These are phyloP conservation scores for Gobio occitaniae DNA, from an alignment of 2,797 vertebrate genomes.

Conservation along the genomic window DNA sequence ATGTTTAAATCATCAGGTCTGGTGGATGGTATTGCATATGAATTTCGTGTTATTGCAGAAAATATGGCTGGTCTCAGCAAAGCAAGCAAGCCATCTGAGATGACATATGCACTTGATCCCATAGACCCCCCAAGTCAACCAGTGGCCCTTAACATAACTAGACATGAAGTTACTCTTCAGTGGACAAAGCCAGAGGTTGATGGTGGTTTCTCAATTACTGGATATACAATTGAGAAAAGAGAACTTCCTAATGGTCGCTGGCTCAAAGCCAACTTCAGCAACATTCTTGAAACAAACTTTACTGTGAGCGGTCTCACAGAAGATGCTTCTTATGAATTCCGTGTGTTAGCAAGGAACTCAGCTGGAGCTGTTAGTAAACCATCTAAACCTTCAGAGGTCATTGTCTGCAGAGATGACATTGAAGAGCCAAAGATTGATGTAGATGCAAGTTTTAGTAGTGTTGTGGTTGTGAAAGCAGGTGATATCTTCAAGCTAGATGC, in stretches of 20 bases:
- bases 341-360: conserved; percentile 94
- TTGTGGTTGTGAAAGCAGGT: conserved; percentile 91
- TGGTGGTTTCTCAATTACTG: conserved; percentile 97
- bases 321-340: conserved; percentile 96
- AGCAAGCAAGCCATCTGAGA: conserved; percentile 94
- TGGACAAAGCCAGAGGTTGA: conserved; percentile 97
- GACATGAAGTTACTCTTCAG: conserved; percentile 92
- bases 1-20: conserved; percentile 96
- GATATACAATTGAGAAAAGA: conserved; percentile 95
- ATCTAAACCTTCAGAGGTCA: conserved; percentile 90
- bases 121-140: conserved; percentile 95
- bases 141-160: conserved; percentile 92
- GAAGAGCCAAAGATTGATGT: conserved; percentile 93
- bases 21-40: conserved; percentile 94
- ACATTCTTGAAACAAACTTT: conserved; percentile 93
- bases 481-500: conserved; percentile 95
- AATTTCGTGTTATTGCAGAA: conserved; percentile 96
- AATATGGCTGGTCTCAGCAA: conserved; percentile 97
- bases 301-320: conserved; percentile 96
- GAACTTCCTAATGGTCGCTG: conserved; percentile 95
- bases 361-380: conserved; percentile 93
- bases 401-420: conserved; percentile 95
- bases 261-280: conserved; percentile 98
- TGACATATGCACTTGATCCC: conserved; percentile 91
- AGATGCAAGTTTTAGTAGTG: conserved; percentile 90